Conservation (phyloP, 2,797 vertebrate species). For the Melanogrammus aeglefinus region DNA sequence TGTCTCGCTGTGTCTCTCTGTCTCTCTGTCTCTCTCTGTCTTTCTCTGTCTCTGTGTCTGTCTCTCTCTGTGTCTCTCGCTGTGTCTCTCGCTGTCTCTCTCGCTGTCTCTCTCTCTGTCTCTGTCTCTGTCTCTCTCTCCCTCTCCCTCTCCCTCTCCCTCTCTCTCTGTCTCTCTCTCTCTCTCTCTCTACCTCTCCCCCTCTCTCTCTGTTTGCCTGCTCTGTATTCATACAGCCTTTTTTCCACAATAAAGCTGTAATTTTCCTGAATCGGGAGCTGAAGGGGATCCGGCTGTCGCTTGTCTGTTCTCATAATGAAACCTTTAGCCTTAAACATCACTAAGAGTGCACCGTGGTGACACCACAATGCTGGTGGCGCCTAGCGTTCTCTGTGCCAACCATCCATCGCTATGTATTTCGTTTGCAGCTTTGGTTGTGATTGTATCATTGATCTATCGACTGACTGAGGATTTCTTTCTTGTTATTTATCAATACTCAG, state of each 20-base stretch:
- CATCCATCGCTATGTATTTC: too few species aligned
- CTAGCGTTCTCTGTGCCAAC: neutral
- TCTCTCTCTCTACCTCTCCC: conserved; percentile 1
- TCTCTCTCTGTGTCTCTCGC: neutral
- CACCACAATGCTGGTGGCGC: neutral
- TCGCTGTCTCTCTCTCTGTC: neutral
- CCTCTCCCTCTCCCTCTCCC: conserved; percentile 27
- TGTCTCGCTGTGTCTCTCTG: neutral
- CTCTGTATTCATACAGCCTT: conserved; percentile 57
- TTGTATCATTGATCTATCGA: too few species aligned
- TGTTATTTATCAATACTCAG: too few species aligned
- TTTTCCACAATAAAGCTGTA: conserved; percentile 61
- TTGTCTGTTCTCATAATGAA: conserved; percentile 13
- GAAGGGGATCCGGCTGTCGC: conserved; percentile 56
- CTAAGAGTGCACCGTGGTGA: neutral
- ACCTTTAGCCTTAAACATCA: neutral
- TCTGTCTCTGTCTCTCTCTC: neutral
- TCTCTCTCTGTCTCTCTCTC: conserved; percentile 33
- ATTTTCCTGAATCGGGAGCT: conserved; percentile 44
- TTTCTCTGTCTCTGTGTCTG: conserved; percentile 18
- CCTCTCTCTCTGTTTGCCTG: neutral
- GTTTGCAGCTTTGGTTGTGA: neutral
- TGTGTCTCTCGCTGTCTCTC: neutral
- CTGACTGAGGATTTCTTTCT: too few species aligned
- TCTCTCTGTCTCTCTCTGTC: neutral